These are phyloP conservation scores for Pogona vitticeps DNA, from an alignment of 2,113 vertebrate species.

Conservation along the genomic window DNA sequence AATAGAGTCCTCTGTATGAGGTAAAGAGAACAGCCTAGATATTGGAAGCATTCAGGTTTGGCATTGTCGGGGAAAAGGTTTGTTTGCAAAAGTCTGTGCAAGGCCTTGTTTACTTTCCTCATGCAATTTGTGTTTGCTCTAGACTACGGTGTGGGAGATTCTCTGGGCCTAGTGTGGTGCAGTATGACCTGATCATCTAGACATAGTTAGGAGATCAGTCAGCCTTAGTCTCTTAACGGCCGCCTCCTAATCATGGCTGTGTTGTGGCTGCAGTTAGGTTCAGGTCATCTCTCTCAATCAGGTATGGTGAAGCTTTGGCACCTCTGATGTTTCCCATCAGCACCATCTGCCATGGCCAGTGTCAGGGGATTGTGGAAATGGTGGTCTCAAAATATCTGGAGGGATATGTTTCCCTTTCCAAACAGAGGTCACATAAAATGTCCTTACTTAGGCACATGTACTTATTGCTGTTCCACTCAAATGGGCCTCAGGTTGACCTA, in stretches of 20 bases:
- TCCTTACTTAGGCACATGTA: background rate
- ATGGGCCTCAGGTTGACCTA: background rate
- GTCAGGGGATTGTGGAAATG: background rate
- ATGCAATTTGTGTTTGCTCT: background rate
- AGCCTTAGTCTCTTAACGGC: background rate
- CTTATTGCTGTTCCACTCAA: background rate
- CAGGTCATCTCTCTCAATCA: no score
- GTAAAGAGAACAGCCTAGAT: background rate
- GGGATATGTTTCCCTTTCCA: no score
- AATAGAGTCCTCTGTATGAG: background rate
- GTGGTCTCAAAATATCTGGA: background rate
- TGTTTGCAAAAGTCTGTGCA: background rate
- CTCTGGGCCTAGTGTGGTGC: background rate
- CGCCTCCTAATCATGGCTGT: background rate
- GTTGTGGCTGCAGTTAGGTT: background rate
- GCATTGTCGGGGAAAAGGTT: background rate
- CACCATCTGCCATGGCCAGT: background rate
- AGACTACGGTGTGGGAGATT: background rate
- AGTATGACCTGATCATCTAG: background rate
- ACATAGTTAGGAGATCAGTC: background rate
- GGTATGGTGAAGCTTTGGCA: no score
- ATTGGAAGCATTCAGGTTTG: background rate
- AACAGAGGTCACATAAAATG: background rate
- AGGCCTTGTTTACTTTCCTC: background rate
- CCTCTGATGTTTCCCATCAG: no score